Evolutionary conservation across 1,140 invertebrate genomes (phyloP), one percentile per base, ranked within the genome.

Genomic region (Panagrolaimus sp.): DNA sequence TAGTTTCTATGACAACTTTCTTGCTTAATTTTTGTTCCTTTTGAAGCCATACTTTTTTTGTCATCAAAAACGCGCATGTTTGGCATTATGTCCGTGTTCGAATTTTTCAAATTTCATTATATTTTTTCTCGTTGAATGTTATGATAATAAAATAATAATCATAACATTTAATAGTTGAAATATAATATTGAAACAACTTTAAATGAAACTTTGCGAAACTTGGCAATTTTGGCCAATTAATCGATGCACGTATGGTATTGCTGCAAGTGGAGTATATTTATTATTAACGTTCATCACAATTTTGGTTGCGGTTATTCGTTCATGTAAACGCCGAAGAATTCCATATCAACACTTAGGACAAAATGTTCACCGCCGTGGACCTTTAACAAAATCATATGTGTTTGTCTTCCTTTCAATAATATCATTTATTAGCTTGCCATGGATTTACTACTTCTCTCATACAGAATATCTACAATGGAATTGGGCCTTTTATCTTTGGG

Each of bases 371-470:
- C 32, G 32, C 7, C 32, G 32, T 38, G 52, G 52, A 21, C 52
- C 52, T 58, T 21, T 58, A 21, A 58, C 52, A n/a, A n/a, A 28
- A 1, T 26, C 21, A 10, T 58, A n/a, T 21, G 1, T 58, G 14
- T 21, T 58, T 2, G 28, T 28, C 14, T 21, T 58, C 10, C 12
- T 58, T 24, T 12, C 28, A 10, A 28, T 10, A 17, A 58, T 58
- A 12, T 12, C 28, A 21, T 26, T 26, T 28, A 58, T 58, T n/a
- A 58, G 21, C 21, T 21, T 58, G 1, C 52, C 52, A 1, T 58
- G 52, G 52, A 58, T 58, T n/a, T 58, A 58, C 17, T 58, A 21
- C 52, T 58, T 58, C 8, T 21, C 52, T 2, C 52, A 58, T 17
- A 21, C 14, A 12, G 28, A 58, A n/a, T 12, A 26, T 24, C 10